Evolutionary conservation across 2,113 vertebrate species (phyloP).

Genomic region (Panthera uncia): DNA sequence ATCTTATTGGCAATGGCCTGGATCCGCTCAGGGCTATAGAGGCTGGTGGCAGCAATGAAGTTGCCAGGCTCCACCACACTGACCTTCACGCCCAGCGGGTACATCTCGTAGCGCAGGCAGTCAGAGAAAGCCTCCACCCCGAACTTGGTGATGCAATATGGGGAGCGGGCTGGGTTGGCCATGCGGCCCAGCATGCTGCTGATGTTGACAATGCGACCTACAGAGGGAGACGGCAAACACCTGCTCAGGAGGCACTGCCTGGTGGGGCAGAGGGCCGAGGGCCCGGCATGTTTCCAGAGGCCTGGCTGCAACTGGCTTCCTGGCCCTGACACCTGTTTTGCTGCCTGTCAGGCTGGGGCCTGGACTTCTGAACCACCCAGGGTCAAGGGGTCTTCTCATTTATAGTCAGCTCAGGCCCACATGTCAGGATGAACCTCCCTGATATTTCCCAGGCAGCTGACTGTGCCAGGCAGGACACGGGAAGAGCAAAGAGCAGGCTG

Average conservation of each 20-base stretch:
- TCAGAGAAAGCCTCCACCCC: slow-evolving; percentile 89
- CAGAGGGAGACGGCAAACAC: not conserved
- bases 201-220: slow-evolving; percentile 87
- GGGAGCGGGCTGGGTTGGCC: slow-evolving; percentile 85
- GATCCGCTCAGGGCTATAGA: slow-evolving; percentile 86
- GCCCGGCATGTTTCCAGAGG: not conserved
- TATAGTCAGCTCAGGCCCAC: not conserved
- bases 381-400: not conserved
- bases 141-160: slow-evolving; percentile 89
- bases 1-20: slow-evolving; percentile 85
- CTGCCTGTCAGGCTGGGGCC: not conserved
- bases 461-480: not conserved
- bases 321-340: not conserved
- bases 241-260: not conserved
- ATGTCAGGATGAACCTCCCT: not conserved
- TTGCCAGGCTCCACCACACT: slow-evolving; percentile 89
- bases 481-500: not conserved
- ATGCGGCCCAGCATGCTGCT: slow-evolving; percentile 89
- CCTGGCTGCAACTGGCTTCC: not conserved
- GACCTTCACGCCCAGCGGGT: slow-evolving; percentile 86
- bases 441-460: not conserved
- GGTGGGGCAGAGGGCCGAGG: not conserved
- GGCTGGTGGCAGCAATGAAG: slow-evolving; percentile 87
- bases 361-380: not conserved
- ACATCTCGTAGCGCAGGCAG: slow-evolving; percentile 89